Conservation (phyloP, 2,113 vertebrate species). For the Sturnus vulgaris region DNA sequence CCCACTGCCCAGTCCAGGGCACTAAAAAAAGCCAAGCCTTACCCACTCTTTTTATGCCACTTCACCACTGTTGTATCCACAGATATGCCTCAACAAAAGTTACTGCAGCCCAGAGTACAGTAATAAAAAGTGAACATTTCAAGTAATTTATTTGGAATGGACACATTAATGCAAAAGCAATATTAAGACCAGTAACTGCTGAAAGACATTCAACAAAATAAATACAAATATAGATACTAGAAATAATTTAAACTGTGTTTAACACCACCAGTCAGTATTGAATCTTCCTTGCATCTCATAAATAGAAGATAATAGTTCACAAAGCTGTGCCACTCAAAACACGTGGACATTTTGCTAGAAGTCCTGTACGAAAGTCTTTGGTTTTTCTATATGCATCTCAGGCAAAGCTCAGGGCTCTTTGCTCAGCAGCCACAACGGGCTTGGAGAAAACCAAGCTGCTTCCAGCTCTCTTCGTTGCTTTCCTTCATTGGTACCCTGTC, state of each 20-base stretch:
- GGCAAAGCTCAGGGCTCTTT: constrained; percentile 55
- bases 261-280: constrained; percentile 53
- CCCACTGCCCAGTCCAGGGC: not conserved
- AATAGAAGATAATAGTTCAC: constrained; percentile 53
- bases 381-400: constrained; percentile 60
- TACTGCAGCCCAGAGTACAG: not conserved
- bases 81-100: not conserved
- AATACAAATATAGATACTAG: constrained; percentile 84
- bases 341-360: constrained; percentile 9
- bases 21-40: not conserved
- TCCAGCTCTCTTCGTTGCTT: constrained; percentile 49
- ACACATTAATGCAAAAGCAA: constrained; percentile 67
- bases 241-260: constrained; percentile 86
- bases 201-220: constrained; percentile 86
- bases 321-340: constrained; percentile 25
- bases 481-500: constrained; percentile 68
- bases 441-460: constrained; percentile 49
- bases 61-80: not conserved
- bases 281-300: constrained; percentile 52
- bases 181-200: constrained; percentile 70
- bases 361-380: constrained; percentile 64
- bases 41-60: not conserved
- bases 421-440: constrained; percentile 34
- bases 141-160: constrained; percentile 75
- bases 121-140: constrained; percentile 64